Evolutionary conservation across 2,888 invertebrate species (phyloP), one percentile per base, ranked within the genome.

Genomic region (Eupithecia insigniata): DNA sequence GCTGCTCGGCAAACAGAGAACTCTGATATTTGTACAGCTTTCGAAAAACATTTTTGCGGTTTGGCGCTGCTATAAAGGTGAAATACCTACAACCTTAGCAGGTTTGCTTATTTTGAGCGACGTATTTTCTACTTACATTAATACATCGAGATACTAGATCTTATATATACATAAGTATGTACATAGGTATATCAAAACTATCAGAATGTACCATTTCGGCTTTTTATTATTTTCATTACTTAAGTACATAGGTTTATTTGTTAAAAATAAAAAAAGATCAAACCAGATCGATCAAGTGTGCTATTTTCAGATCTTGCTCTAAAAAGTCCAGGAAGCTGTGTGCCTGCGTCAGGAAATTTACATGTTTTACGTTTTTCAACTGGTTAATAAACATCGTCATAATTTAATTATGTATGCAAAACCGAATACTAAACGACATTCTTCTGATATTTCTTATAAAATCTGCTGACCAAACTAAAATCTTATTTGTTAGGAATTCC

Each of bases 41-140:
- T 64, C 34, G 62, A 64, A 34, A 64, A 30, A 60, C 30, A 60
- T 30, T 60, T 51, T 22, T 62, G 64, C 26, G 16, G 64, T 64
- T 64, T 64, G 26, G 28, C 28, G 60, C 6, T 60, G 30, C 30
- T 18, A 14, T 26, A 26, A n/a, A 58, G 28, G 28, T 28, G 16
- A 58, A 28, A n/a, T n/a, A n/a, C n/a, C 26, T 4, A 28, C 26
- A 26, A 26, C 6, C 16, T 28, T 16, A 14, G 16, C 28, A 7
- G 18, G 14, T 28, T 30, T 30, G 2, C 3, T 26, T 12, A 18
- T 18, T 60, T 60, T 30, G 18, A 8, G 8, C 60, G 7, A 2
- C 8, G 16, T 60, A 2, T 30, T 60, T 60, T 60, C 16, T 8
- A 30, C 5, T 60, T 16, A 60, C n/a, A n/a, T n/a, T n/a, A n/a